phyloP scores from a whole-genome alignment of 2,888 invertebrate species.

The Selenia dentaria region DNA sequence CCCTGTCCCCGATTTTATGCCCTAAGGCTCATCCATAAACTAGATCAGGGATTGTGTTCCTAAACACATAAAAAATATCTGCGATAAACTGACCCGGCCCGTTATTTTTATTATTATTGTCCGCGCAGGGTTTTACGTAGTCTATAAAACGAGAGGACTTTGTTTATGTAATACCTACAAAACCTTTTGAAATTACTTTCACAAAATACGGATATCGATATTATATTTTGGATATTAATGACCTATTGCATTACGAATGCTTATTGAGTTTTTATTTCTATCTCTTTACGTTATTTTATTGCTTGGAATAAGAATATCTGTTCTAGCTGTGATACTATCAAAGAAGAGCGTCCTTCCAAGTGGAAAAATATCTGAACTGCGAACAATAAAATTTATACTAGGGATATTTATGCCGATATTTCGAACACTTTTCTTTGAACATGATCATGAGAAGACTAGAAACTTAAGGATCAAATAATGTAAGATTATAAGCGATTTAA shows the following conservation, averaged over 20 bases:
- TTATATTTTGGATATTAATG: constrained; percentile 20
- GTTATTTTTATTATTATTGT: constrained; percentile 27
- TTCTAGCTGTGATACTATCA: too few species aligned
- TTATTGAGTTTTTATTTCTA: constrained; percentile 13
- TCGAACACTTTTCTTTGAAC: too few species aligned
- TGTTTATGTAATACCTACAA: constrained; percentile 18
- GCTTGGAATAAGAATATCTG: too few species aligned
- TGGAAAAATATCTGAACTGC: too few species aligned
- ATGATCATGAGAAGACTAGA: too few species aligned
- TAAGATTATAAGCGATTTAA: too few species aligned
- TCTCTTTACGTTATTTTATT: neutral
- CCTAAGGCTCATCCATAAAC: constrained; percentile 9
- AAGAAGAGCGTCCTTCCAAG: too few species aligned
- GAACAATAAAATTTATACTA: too few species aligned
- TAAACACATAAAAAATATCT: constrained; percentile 12
- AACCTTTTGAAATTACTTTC: constrained; percentile 25
- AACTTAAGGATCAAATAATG: too few species aligned
- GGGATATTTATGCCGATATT: too few species aligned
- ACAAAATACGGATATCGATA: constrained; percentile 20
- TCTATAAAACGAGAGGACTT: constrained; percentile 25
- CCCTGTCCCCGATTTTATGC: constrained; percentile 4
- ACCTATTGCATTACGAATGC: constrained; percentile 17
- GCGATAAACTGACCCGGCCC: constrained; percentile 25
- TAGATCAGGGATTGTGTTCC: constrained; percentile 14
- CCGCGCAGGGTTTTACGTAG: constrained; percentile 22